phyloP scores from a whole-genome alignment of 2,113 vertebrate genomes.

The Cairina moschata region DNA sequence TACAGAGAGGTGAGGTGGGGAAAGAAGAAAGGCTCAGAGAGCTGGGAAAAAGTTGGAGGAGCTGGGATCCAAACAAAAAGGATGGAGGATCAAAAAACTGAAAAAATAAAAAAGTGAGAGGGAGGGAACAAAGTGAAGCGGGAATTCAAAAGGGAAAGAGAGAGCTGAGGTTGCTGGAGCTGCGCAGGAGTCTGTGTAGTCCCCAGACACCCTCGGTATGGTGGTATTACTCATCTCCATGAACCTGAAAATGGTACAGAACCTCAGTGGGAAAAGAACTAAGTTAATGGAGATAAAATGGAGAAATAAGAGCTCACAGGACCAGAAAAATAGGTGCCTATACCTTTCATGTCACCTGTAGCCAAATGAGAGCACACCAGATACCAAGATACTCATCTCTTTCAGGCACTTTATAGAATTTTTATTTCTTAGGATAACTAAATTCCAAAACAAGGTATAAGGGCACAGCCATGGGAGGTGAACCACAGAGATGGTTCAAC shows the following conservation, averaged over 20 bases:
- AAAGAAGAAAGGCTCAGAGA: not conserved
- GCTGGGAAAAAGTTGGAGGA: not conserved
- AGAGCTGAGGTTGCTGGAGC: not conserved
- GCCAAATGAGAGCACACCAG: not conserved
- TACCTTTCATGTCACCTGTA: not conserved
- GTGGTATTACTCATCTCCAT: conserved; percentile 10
- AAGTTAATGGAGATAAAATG: conserved; percentile 18
- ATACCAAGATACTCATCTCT: not conserved
- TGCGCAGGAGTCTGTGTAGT: not conserved
- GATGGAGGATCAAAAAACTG: not conserved
- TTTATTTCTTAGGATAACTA: not conserved
- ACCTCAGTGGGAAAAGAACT: not conserved
- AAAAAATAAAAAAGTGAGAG: not conserved
- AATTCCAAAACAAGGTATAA: not conserved
- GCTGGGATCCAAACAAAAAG: not conserved
- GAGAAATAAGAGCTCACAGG: not conserved
- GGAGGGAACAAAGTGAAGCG: not conserved
- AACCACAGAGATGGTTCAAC: not conserved
- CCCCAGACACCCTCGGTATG: not conserved
- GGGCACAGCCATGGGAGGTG: accelerated
- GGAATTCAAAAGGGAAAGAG: conserved; percentile 1
- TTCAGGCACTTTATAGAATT: not conserved
- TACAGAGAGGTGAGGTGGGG: not conserved
- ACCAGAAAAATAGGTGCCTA: not conserved
- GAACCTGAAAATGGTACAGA: conserved; percentile 24